Base-by-base conservation (phyloP, 1,140 invertebrate genomes). In the Charaxes varanes region DNA sequence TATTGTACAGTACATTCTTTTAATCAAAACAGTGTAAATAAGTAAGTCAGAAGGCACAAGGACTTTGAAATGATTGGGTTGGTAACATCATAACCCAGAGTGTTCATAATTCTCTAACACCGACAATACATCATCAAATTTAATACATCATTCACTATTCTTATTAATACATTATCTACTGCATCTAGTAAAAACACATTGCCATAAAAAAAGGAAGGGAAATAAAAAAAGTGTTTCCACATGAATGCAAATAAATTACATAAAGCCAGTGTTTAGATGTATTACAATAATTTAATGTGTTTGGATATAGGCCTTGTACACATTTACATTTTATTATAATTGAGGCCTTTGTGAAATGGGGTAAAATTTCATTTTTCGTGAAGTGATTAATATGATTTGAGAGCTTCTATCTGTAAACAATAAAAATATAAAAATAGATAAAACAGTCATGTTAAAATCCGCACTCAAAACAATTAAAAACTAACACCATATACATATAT, bases 31-130 rank as follows among this genome's bases (percentile, higher is more conserved):
- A 42, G 28, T 45, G 50, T 28, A 47, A 50, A 41, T 48, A 23
- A 55, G 44, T 48, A 56, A 49, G 46, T 50, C 33, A 44, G 46
- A 60, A 60, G 57, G 57, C 57, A 60, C 57, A 60, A 56, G 53
- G 53, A 56, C 40, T 56, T 30, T 35, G 43, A 53, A 59, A 52
- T 50, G 32, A 42, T 45, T 41, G 47, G 40, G 40, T 23, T 17
- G 26, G 26, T 41, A 41, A 28, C 23, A 34, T 26, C 13, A 35
- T 36, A 31, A 48, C 19, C 32, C 31, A 41, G 36, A 11, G 6
- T 12, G 22, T 11, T 28, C 41, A 35, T 27, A 35, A 35, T 28
- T 35, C n/a, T 15, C 38, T 43, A 42, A 42, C 41, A 35, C 12
- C 35, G 41, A 43, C 34, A 38, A 32, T 45, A 37, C 24, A 40